phyloP scores from a whole-genome alignment of 2,888 invertebrate species.

The Brenthis ino region DNA sequence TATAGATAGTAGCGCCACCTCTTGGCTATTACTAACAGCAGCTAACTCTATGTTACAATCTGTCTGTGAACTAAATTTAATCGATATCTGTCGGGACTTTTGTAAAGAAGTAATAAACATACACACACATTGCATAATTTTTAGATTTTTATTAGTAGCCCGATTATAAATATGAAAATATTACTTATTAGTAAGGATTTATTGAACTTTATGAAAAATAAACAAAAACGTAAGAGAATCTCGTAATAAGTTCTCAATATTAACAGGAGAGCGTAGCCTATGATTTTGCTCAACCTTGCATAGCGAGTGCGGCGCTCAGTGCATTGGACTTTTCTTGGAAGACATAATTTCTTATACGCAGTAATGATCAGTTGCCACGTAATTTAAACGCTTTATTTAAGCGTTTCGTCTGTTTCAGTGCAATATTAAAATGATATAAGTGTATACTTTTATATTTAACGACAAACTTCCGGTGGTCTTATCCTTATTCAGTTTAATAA shows the following conservation, averaged over 20 bases:
- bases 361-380: slow-evolving; percentile 13
- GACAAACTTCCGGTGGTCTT: slow-evolving; percentile 5
- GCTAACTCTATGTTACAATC: too few species aligned
- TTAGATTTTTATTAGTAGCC: too few species aligned
- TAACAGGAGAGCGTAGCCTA: neutral
- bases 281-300: slow-evolving; percentile 12
- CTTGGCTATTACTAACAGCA: too few species aligned
- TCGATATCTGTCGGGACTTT: too few species aligned
- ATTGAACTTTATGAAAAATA: neutral
- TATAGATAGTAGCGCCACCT: too few species aligned
- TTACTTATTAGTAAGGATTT: too few species aligned
- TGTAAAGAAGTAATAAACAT: too few species aligned
- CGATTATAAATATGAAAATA: too few species aligned
- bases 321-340: slow-evolving; percentile 8
- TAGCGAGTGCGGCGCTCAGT: neutral
- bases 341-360: slow-evolving; percentile 17
- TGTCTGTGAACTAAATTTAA: too few species aligned
- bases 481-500: too few species aligned
- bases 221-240: neutral
- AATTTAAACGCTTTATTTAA: slow-evolving; percentile 10
- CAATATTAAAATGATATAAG: slow-evolving; percentile 7
- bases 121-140: too few species aligned
- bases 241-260: slow-evolving; percentile 4
- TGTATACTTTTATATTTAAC: slow-evolving; percentile 9
- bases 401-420: slow-evolving; percentile 9